Percentiles rank a stretch among this genome's conserved stretches.
These are phyloP conservation scores for Cathartes aura DNA, from an alignment of 2,113 vertebrate species.

Conservation along the genomic window DNA sequence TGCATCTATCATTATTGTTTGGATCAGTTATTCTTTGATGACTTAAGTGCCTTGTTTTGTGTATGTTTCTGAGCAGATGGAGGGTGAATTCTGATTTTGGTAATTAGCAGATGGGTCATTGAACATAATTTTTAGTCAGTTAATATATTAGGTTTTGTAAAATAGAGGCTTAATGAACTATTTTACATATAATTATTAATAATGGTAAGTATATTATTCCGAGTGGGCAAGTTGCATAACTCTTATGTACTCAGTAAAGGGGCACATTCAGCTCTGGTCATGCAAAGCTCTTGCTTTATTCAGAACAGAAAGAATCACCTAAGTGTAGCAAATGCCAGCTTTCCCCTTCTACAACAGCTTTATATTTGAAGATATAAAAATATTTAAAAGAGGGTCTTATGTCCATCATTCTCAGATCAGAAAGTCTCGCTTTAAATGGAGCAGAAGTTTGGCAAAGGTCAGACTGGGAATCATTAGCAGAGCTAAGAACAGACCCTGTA, in stretches of 20 bases:
- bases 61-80: conserved; percentile 18
- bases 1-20: background rate
- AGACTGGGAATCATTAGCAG: background rate
- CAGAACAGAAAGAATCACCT: background rate
- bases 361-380: background rate
- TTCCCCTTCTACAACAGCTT: background rate
- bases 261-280: background rate
- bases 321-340: background rate
- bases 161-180: background rate
- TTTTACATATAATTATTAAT: conserved; percentile 22
- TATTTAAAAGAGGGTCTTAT: background rate
- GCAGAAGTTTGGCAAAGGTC: background rate
- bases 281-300: background rate
- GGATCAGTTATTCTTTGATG: background rate
- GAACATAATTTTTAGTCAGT: background rate
- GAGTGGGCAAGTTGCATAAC: background rate
- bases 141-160: background rate
- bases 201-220: background rate
- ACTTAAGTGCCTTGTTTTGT: conserved; percentile 11
- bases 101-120: conserved; percentile 25
- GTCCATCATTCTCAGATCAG: background rate
- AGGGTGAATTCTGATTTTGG: conserved; percentile 11
- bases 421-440: background rate
- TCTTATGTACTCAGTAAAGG: background rate
- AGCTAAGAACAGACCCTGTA: background rate